Evolutionary conservation across 2,888 invertebrate species (phyloP).

Genomic region (Gnatocerus cornutus): DNA sequence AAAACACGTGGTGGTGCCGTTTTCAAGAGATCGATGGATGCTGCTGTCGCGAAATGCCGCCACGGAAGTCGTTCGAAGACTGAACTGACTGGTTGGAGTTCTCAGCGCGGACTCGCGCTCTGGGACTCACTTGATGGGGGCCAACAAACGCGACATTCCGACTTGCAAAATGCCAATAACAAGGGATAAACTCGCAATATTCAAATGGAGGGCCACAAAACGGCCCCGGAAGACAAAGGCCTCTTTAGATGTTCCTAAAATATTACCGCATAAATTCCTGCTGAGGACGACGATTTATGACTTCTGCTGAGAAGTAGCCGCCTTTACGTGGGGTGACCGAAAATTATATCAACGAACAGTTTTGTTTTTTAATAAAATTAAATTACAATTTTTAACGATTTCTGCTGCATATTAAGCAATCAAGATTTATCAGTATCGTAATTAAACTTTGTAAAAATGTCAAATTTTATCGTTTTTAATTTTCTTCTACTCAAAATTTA

Average conservation of each 20-base stretch:
- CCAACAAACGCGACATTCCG: constrained; percentile 51
- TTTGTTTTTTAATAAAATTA: no score
- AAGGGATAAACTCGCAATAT: constrained; percentile 46
- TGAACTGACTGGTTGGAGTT: constrained; percentile 58
- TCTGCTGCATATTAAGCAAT: no score
- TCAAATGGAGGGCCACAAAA: constrained; percentile 31
- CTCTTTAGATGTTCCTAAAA: constrained; percentile 28
- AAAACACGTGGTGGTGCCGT: constrained; percentile 51
- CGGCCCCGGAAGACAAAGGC: constrained; percentile 32
- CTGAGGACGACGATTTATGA: constrained; percentile 14
- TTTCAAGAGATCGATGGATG: constrained; percentile 54
- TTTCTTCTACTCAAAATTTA: no score
- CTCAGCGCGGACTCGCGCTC: constrained; percentile 54
- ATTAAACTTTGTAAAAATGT: no score
- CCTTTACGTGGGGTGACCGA: background rate
- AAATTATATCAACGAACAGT: no score
- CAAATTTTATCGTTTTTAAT: no score
- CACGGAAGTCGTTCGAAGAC: constrained; percentile 62
- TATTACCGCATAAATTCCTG: constrained; percentile 23
- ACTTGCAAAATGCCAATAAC: constrained; percentile 52
- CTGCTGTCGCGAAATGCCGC: constrained; percentile 55
- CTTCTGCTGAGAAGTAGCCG: background rate
- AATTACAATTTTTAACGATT: no score
- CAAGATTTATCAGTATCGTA: no score
- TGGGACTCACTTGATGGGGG: constrained; percentile 49